A percentile compares a stretch with the other conserved stretches of the same genome.
Conservation (phyloP, 1,140 invertebrate species). For the Drosophila asahinai region DNA sequence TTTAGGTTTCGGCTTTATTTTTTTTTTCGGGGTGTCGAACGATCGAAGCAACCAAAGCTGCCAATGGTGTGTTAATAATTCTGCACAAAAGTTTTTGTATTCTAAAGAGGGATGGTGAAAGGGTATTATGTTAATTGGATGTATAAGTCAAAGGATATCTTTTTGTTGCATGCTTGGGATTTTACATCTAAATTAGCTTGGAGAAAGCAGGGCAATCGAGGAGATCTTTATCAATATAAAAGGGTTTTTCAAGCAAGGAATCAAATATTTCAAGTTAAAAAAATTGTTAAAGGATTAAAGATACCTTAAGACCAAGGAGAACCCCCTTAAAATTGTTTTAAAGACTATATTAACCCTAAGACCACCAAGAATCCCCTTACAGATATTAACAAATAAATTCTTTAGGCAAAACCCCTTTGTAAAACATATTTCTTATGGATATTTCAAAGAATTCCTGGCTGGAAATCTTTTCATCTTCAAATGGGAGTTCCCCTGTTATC, state of each 20-base stretch:
- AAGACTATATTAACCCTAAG: no score
- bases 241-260: not conserved
- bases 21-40: conserved; percentile 23
- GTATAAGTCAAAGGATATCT: conserved; percentile 8
- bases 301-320: no score
- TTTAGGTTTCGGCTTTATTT: conserved; percentile 13
- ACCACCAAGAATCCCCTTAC: not conserved
- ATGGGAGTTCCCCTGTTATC: not conserved
- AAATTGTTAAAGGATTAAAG: no score
- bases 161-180: not conserved
- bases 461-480: conserved; percentile 31
- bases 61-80: conserved; percentile 75
- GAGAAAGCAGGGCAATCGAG: no score
- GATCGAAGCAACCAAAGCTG: conserved; percentile 33
- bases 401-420: not conserved
- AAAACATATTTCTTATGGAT: not conserved
- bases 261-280: not conserved
- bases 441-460: not conserved
- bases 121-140: conserved; percentile 39
- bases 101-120: conserved; percentile 16
- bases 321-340: no score
- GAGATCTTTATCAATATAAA: not conserved
- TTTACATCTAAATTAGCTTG: conserved; percentile 18
- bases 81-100: conserved; percentile 17
- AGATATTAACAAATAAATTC: not conserved